Evolutionary conservation across 2,113 vertebrate genomes (phyloP).

Genomic region (Salvelinus sp.): DNA sequence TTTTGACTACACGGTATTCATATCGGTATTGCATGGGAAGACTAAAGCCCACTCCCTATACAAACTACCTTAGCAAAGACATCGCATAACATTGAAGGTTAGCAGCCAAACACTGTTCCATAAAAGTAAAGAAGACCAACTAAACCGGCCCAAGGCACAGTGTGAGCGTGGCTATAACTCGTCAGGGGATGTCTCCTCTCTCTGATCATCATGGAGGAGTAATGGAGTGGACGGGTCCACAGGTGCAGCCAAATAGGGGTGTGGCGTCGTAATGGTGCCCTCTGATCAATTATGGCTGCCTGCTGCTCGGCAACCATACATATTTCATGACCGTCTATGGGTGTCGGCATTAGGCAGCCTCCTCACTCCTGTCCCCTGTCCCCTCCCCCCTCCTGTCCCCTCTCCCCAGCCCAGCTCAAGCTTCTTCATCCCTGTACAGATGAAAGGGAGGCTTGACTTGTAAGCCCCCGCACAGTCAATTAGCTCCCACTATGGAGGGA

Average conservation of each 20-base stretch:
- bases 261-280: constrained; percentile 42
- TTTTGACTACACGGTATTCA: no score
- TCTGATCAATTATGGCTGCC: constrained; percentile 58
- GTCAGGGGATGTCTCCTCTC: not conserved
- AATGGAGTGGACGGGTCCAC: constrained; percentile 42
- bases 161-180: no score
- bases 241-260: constrained; percentile 61
- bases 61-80: no score
- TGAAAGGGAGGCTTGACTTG: constrained; percentile 66
- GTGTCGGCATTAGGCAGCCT: constrained; percentile 19
- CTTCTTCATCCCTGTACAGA: constrained; percentile 11
- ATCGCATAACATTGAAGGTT: no score
- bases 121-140: no score
- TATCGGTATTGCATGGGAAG: not conserved
- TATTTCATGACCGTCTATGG: constrained; percentile 69
- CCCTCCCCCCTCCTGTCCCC: not conserved
- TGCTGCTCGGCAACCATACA: constrained; percentile 57
- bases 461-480: constrained; percentile 52
- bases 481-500: constrained; percentile 49
- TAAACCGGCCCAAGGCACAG: no score
- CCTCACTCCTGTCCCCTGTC: not conserved
- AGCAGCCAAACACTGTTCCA: no score
- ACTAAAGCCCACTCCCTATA: not conserved
- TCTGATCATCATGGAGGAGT: not conserved
- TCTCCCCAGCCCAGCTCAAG: not conserved